Evolutionary conservation across 2,797 vertebrate genomes (phyloP).

Genomic region (Buphagus erythrorhynchus): DNA sequence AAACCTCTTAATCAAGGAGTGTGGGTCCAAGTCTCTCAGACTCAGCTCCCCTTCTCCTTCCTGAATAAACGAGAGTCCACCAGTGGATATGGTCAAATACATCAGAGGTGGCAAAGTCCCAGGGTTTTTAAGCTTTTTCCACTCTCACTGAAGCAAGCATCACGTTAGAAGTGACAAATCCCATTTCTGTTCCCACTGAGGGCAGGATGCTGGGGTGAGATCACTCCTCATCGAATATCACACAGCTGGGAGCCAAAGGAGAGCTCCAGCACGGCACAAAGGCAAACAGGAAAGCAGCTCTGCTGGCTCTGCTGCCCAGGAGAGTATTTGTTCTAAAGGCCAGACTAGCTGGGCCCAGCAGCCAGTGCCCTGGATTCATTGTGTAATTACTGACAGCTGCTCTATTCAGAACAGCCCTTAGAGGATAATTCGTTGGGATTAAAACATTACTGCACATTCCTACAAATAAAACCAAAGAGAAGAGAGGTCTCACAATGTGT

Average conservation of each 20-base stretch:
- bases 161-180: not conserved
- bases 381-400: constrained; percentile 26
- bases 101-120: not conserved
- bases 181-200: not conserved
- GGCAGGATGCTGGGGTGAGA: not conserved
- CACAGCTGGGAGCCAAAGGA: not conserved
- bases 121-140: not conserved
- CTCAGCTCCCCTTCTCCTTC: not conserved
- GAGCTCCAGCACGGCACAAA: not conserved
- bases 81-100: not conserved
- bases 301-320: not conserved
- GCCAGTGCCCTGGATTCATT: constrained; percentile 12
- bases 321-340: not conserved
- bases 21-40: not conserved
- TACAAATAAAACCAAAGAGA: constrained; percentile 6
- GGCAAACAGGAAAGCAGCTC: not conserved
- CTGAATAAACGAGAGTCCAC: not conserved
- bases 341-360: constrained; percentile 14
- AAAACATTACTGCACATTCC: not conserved
- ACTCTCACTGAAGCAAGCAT: not conserved
- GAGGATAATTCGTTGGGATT: constrained; percentile 4
- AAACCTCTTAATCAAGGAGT: accelerated
- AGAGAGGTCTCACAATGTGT: not conserved
- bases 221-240: not conserved
- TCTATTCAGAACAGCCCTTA: not conserved